Evolutionary conservation across 2,113 vertebrate species (phyloP).

Genomic region (Bufo bufo): DNA sequence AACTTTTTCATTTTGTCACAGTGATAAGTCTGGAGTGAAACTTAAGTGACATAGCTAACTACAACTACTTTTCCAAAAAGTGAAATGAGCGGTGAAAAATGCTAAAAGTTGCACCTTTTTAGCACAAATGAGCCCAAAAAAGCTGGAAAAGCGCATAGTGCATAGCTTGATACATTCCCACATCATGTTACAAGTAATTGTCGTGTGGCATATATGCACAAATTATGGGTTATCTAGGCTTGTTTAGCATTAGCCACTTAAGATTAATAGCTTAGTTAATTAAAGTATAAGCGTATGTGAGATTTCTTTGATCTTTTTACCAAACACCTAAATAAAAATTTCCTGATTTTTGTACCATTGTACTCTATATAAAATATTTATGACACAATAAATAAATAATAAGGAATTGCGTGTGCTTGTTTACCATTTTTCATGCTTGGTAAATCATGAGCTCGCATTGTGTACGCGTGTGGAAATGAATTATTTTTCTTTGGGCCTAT

Average conservation of each 20-base stretch:
- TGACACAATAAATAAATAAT: constrained; percentile 10
- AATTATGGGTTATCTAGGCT: too few relatives aligned
- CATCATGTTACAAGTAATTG: too few relatives aligned
- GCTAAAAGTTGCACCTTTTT: too few relatives aligned
- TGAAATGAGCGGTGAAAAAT: too few relatives aligned
- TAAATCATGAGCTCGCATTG: constrained; percentile 17
- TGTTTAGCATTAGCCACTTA: neutral
- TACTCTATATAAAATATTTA: constrained; percentile 11
- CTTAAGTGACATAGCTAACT: too few relatives aligned
- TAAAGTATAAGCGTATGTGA: neutral
- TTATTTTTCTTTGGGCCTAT: constrained; percentile 28
- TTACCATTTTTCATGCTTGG: constrained; percentile 21
- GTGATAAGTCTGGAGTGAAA: too few relatives aligned
- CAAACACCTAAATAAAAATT: neutral
- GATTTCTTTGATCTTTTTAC: neutral
- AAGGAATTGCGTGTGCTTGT: neutral
- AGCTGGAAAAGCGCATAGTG: too few relatives aligned
- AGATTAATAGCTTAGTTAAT: neutral
- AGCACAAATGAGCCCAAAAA: too few relatives aligned
- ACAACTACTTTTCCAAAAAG: too few relatives aligned
- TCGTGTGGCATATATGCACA: too few relatives aligned
- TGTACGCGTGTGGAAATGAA: neutral
- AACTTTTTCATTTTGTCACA: too few relatives aligned
- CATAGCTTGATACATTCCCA: too few relatives aligned
- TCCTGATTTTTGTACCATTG: neutral